Base-by-base conservation (phyloP, 2,797 vertebrate genomes). In the Acrossocheilus fasciatus region DNA sequence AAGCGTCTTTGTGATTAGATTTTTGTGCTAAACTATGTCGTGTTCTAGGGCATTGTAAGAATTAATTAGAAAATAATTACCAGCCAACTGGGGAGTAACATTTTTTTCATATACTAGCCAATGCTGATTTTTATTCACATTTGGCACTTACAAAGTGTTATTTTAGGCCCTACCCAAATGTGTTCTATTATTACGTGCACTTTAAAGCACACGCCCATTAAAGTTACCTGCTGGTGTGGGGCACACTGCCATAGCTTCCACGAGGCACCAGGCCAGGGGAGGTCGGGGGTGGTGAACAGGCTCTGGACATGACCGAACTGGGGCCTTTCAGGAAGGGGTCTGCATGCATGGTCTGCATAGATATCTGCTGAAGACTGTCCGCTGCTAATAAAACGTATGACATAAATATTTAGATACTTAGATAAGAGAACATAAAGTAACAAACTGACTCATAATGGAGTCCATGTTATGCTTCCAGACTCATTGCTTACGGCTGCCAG, bases 321-420 rank as follows among this genome's bases (percentile, higher is more conserved):
- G 97, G 95, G 83, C 95, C 95, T 92, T 99, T 99, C 92, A 99
- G 94, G 93, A 99, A 99, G 70, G 96, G 94, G 85, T 99, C 98
- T 91, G 97, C 98, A 0, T 97, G 98, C 93, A 98, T 94, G 11
- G 98, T 99, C 96, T 99, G 98, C 78, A 99, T 93, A 90, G 98
- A 98, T 83, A 99, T 96, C 94, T 99, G 98, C 89, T 99, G 97
- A 68, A 99, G 97, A 91, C 97, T 99, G 87, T 98, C 98, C 17
- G 95, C 96, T 92, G 96, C 98, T 98, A 89, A 76, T 41, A 74
- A n/a, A 41, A 81, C 6, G 4, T 17, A 74, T 8, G 50, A 66
- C 4, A 70, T n/a, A 68, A 45, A 59, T n/a, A 23, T 50, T 30
- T 18, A n/a, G 9, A 62, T 30, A 34, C 12, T 30, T 43, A 17